Base-by-base conservation (phyloP, 2,797 vertebrate genomes). In the Danio tinwini region DNA sequence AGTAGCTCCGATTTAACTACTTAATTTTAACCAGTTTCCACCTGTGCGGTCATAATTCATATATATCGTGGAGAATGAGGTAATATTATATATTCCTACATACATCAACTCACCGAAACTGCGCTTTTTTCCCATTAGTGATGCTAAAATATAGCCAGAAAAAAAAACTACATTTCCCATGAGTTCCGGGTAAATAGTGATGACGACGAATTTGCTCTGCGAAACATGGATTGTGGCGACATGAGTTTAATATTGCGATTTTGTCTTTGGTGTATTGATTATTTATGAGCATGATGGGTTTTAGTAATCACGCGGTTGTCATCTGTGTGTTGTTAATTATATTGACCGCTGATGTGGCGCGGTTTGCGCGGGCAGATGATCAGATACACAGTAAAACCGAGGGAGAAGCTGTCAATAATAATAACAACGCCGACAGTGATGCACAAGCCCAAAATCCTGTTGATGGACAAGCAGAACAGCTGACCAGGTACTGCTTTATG, bases 231-330 rank as follows among this genome's bases (percentile, higher is more conserved):
- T 45, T 37, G 65, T 62, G 52, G 47, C 45, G 49, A 45, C 56
- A 49, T 49, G 65, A 61, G 29, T 71, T 63, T 61, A 21, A 19
- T 45, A 70, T 29, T 2, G 13, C 9, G 11, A 0, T 5, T 10
- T 61, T 19, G 0, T 9, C 13, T 1, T 2, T 0, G 0, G 40
- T 69, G 61, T 86, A 74, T 80, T 80, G 3, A 3, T 5, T 65
- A 7, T 29, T 11, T 83, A 39, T 71, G 71, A 92, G 39, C 50
- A 94, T 93, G 92, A 84, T 50, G 71, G 62, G 14, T 2, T 9
- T 81, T 12, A 16, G 55, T 9, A 39, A 40, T 49, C 37, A 67
- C 42, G 49, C 81, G 81, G 62, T 52, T n/a, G 13, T 80, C 0
- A 40, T 78, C 42, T 13, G 29, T 1, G 64, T 21, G 11, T 50